Conservation (phyloP, 2,888 invertebrate genomes). For the Tipula helvola region DNA sequence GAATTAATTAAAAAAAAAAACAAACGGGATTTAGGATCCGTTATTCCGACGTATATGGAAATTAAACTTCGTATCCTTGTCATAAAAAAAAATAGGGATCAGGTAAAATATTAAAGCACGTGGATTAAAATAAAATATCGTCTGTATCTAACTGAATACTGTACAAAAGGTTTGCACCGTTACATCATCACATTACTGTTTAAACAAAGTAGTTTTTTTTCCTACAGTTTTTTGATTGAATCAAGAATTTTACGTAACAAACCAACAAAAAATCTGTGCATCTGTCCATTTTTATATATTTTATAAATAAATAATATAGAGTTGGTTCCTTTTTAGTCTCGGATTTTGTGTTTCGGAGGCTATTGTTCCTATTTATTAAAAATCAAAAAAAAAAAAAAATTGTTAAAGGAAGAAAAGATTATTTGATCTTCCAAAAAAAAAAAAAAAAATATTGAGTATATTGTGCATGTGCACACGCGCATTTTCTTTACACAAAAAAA, state of each 20-base stretch:
- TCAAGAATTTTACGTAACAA: neutral
- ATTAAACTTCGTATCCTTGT: neutral
- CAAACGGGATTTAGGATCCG: neutral
- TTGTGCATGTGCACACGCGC: conserved; percentile 4
- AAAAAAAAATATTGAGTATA: neutral
- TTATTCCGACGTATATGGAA: neutral
- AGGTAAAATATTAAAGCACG: neutral
- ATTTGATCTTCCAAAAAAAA: neutral
- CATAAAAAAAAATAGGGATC: neutral
- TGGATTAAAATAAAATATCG: neutral
- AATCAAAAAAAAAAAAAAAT: neutral
- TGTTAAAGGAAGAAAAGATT: neutral
- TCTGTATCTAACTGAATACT: neutral
- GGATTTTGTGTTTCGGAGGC: neutral
- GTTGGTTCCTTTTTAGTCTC: neutral
- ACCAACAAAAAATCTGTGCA: neutral
- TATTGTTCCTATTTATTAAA: neutral
- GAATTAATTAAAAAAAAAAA: neutral
- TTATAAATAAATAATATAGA: neutral
- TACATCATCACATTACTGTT: conserved; percentile 4
- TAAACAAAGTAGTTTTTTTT: neutral
- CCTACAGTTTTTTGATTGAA: neutral
- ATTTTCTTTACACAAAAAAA: neutral
- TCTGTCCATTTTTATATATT: neutral
- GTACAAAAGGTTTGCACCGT: conserved; percentile 4